Evolutionary conservation across 2,797 vertebrate genomes (phyloP), one percentile per base, ranked within the genome.

Genomic region (Dryobates pubescens): DNA sequence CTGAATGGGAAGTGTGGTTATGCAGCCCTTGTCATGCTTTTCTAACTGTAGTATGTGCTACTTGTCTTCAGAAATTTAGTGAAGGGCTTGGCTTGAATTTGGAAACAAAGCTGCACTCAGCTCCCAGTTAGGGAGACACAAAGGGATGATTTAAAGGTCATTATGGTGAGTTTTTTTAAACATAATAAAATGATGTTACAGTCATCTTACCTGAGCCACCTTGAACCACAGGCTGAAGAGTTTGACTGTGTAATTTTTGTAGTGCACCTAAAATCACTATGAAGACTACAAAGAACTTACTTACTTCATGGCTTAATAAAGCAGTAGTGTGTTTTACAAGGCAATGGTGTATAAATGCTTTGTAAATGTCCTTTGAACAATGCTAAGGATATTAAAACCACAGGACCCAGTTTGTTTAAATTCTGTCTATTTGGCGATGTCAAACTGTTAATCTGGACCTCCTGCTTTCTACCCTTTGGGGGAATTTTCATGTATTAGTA

Each of bases 401-500:
- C 24, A 58, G 63, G 13, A 49, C 26, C 9, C 34, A 7, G 6
- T 16, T 74, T 61, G 10, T 78, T 27, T 74, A 67, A 83, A 74
- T 67, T 77, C 57, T 74, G 15, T 26, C 73, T 5, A 17, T 70
- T 86, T 90, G 32, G 26, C n/a, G 17, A 1, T 4, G 2, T 27
- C 43, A 47, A 63, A 22, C 53, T 49, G 14, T 61, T 70, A 91
- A 51, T 69, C 34, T 1, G 0, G 27, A 64, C 30, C 34, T 81
- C 67, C 59, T 75, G 29, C 57, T 70, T 82, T 81, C 36, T 18
- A 63, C 47, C 29, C 63, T 64, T 89, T 82, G 38, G 38, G 83
- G 45, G 57, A 56, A 84, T 83, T 94, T 94, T 90, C 41, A 67
- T 61, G 47, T 53, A 77, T 79, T 86, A 75, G 36, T 56, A 68